These are phyloP conservation scores for Leptopilina drosophilae DNA, from an alignment of 2,888 invertebrate species.

Conservation along the genomic window DNA sequence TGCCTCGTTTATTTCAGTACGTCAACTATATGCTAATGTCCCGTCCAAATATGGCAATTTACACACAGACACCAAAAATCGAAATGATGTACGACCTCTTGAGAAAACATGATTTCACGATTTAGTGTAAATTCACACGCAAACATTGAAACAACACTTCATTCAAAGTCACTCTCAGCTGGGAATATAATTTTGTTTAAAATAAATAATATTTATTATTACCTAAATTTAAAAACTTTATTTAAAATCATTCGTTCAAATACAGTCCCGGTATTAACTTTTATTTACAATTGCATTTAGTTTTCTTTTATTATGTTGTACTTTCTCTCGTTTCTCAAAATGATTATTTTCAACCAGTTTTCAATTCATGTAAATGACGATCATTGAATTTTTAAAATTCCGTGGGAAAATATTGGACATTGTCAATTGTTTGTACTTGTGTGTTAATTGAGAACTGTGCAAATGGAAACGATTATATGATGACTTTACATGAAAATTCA, in stretches of 20 bases:
- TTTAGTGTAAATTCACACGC: neutral
- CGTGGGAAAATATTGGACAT: neutral
- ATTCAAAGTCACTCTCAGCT: no score
- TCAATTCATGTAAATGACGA: neutral
- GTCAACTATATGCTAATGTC: conserved; percentile 8
- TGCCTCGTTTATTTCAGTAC: conserved; percentile 1
- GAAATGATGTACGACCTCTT: conserved; percentile 8
- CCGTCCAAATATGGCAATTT: conserved; percentile 23
- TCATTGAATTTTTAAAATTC: conserved; percentile 8
- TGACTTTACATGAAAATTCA: neutral
- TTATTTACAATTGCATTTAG: no score
- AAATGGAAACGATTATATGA: conserved; percentile 47
- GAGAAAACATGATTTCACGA: neutral
- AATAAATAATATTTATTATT: no score
- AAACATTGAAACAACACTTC: no score
- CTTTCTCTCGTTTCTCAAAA: no score
- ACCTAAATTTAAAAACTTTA: no score
- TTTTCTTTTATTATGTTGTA: no score
- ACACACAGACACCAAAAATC: conserved; percentile 6
- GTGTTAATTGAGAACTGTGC: conserved; percentile 51
- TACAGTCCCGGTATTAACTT: no score
- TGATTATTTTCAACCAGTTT: neutral
- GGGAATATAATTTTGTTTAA: no score
- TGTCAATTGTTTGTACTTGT: conserved; percentile 37
- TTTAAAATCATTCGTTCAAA: no score